Evolutionary conservation across 2,888 invertebrate species (phyloP).

Genomic region (Drosophila merina): DNA sequence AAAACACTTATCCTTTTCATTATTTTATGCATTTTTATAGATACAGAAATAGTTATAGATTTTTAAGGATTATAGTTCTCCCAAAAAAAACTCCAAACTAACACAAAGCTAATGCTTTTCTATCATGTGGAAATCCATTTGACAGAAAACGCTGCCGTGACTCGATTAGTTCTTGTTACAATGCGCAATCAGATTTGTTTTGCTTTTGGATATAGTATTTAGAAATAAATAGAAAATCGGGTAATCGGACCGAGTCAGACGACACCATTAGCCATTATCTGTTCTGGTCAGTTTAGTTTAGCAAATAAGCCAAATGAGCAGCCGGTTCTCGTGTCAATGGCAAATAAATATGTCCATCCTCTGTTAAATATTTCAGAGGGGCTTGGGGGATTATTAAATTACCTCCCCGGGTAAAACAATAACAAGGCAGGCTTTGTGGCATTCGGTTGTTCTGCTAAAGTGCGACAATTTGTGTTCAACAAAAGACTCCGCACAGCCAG

Average conservation of each 20-base stretch:
- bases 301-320: slow-evolving; percentile 35
- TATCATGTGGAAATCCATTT: slow-evolving; percentile 48
- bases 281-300: slow-evolving; percentile 38
- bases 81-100: no score
- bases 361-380: neutral
- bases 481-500: slow-evolving; percentile 33
- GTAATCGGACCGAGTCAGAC: slow-evolving; percentile 15
- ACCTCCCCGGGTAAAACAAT: neutral
- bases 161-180: slow-evolving; percentile 42
- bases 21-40: neutral
- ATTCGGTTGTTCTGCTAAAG: slow-evolving; percentile 46
- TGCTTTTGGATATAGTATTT: neutral
- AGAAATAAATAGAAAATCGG: slow-evolving; percentile 9
- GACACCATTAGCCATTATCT: slow-evolving; percentile 19
- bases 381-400: neutral
- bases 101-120: slow-evolving; percentile 9
- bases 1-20: slow-evolving; percentile 25
- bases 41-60: neutral
- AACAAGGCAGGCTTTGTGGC: slow-evolving; percentile 3
- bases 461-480: slow-evolving; percentile 70
- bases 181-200: slow-evolving; percentile 46
- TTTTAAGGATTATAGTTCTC: no score
- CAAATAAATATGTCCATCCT: slow-evolving; percentile 14
- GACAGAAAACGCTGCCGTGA: slow-evolving; percentile 29
- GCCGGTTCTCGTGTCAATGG: slow-evolving; percentile 50